phyloP scores from a whole-genome alignment of 2,888 invertebrate genomes.

The Pyrochroa serraticornis region DNA sequence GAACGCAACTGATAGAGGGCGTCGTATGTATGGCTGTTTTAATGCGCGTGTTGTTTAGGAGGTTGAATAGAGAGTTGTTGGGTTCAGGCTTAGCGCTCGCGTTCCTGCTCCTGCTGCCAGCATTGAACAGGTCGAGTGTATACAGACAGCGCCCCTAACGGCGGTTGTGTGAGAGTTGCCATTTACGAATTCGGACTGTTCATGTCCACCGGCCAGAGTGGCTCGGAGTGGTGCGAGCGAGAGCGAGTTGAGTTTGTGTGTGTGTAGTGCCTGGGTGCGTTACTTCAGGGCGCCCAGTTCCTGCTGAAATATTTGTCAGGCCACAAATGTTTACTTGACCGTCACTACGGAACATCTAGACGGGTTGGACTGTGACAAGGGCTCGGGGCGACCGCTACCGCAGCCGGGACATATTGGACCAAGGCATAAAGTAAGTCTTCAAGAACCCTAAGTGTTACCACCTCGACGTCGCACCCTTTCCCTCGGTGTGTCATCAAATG shows the following conservation, averaged over 20 bases:
- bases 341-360: conserved; percentile 54
- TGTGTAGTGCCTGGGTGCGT: conserved; percentile 57
- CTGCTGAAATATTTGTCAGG: conserved; percentile 49
- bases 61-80: conserved; percentile 10
- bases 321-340: conserved; percentile 59
- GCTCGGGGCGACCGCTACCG: conserved; percentile 57
- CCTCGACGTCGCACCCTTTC: conserved; percentile 4
- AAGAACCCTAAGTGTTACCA: conserved; percentile 4
- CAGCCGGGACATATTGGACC: conserved; percentile 58
- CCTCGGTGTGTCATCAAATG: not conserved
- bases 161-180: conserved; percentile 42
- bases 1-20: conserved; percentile 28
- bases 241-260: conserved; percentile 52
- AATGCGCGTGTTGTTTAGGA: conserved; percentile 30
- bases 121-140: conserved; percentile 21
- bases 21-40: conserved; percentile 27
- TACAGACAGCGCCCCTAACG: conserved; percentile 41
- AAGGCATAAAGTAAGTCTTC: conserved; percentile 55
- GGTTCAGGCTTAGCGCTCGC: conserved; percentile 9
- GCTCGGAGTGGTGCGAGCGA: conserved; percentile 53
- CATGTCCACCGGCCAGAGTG: conserved; percentile 55
- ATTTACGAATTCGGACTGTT: conserved; percentile 49
- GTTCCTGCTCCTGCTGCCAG: conserved; percentile 14
- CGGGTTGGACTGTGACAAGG: conserved; percentile 54
- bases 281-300: conserved; percentile 51